phyloP scores from a whole-genome alignment of 2,797 vertebrate species.

The Cuniculus paca region DNA sequence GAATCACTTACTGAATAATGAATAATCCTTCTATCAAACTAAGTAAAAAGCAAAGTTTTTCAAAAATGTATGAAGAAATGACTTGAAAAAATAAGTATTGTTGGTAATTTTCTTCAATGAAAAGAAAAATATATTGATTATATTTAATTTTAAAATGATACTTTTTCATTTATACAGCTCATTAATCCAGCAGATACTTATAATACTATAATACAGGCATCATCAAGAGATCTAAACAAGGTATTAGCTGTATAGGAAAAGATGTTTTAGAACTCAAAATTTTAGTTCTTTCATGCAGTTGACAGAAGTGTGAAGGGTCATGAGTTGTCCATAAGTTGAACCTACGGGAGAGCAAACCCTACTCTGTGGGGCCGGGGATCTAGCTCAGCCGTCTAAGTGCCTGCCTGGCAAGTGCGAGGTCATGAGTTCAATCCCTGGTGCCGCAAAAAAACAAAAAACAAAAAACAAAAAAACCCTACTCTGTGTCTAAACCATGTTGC shows the following conservation, averaged over 20 bases:
- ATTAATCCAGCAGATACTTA: not conserved
- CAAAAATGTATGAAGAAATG: not conserved
- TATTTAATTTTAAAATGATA: not conserved
- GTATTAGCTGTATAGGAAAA: not conserved
- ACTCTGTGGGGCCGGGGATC: too few relatives aligned
- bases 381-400: too few relatives aligned
- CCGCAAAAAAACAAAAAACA: too few relatives aligned
- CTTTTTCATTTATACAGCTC: not conserved
- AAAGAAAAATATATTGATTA: not conserved
- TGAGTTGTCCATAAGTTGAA: not conserved
- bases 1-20: not conserved
- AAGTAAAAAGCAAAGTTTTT: not conserved
- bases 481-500: not conserved
- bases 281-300: constrained; percentile 1
- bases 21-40: not conserved
- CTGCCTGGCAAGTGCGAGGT: too few relatives aligned
- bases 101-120: constrained; percentile 10
- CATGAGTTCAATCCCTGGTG: too few relatives aligned
- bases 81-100: not conserved
- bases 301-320: not conserved
- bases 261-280: not conserved
- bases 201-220: not conserved
- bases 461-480: not conserved
- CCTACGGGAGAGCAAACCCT: not conserved
- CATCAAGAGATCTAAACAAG: not conserved